Evolutionary conservation across 2,113 vertebrate species (phyloP).

Genomic region (Leucopsar rothschildi): DNA sequence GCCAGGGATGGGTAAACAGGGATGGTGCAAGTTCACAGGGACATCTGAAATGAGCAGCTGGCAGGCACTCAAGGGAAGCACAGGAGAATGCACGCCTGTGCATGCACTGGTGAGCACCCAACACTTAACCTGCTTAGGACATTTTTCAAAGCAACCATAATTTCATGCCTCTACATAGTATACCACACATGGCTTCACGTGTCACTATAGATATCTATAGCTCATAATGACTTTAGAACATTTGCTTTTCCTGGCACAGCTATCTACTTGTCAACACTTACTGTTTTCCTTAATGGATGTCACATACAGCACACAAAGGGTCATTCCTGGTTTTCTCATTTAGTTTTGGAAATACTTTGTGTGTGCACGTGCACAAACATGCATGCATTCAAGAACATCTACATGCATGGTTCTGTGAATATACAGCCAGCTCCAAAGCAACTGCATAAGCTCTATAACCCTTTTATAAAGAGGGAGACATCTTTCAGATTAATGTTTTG

Average conservation of each 20-base stretch:
- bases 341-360: background rate
- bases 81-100: background rate
- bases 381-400: background rate
- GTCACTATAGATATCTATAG: background rate
- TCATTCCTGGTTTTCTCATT: background rate
- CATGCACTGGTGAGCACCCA: background rate
- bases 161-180: background rate
- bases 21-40: background rate
- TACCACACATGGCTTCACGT: background rate
- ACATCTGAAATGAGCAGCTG: background rate
- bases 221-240: background rate
- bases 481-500: background rate
- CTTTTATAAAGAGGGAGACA: background rate
- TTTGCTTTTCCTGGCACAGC: background rate
- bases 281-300: background rate
- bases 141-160: background rate
- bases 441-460: background rate
- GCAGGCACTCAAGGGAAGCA: background rate
- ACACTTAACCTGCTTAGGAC: background rate
- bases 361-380: accelerated
- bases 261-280: background rate
- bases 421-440: background rate
- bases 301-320: background rate
- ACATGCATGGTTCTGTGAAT: background rate
- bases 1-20: background rate